phyloP scores from a whole-genome alignment of 30 jellyfish, hydroid and myxozoan species.

The Aurelia sp. region DNA sequence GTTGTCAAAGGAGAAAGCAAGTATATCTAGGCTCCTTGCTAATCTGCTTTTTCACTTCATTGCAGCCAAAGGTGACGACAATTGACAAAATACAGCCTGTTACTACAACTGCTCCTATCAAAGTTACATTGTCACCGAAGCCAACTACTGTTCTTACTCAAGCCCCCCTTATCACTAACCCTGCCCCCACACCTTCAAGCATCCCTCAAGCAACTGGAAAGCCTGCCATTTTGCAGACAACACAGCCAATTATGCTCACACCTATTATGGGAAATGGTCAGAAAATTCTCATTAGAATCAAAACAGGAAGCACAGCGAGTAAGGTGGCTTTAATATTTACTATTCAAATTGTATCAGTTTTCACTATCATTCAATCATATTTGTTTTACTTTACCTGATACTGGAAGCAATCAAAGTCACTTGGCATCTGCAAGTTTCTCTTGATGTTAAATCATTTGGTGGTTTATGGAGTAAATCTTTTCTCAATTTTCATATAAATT shows the following conservation, averaged over 20 bases:
- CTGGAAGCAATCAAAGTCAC: too few relatives aligned
- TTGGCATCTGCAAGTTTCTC: too few relatives aligned
- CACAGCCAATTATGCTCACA: conserved; percentile 21
- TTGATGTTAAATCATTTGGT: too few relatives aligned
- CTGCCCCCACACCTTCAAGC: neutral
- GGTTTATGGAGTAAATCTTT: too few relatives aligned
- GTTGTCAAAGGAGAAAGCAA: too few relatives aligned
- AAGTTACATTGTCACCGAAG: neutral
- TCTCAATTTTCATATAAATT: too few relatives aligned
- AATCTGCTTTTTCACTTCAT: too few relatives aligned
- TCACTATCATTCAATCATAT: neutral
- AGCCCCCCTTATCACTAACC: conserved; percentile 30
- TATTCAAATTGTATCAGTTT: neutral
- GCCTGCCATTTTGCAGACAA: conserved; percentile 1
- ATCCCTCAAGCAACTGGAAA: conserved; percentile 3
- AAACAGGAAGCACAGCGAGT: conserved; percentile 38
- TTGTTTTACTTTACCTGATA: neutral
- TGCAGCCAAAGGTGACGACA: too few relatives aligned
- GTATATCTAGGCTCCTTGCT: too few relatives aligned
- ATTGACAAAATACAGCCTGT: neutral
- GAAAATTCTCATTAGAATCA: conserved; percentile 33
- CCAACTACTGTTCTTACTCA: conserved; percentile 2
- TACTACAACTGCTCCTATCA: conserved; percentile 16
- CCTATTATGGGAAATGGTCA: conserved; percentile 42
- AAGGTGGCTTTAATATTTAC: neutral